phyloP scores from a whole-genome alignment of 2,113 vertebrate genomes.

The Tylochromis polylepis region DNA sequence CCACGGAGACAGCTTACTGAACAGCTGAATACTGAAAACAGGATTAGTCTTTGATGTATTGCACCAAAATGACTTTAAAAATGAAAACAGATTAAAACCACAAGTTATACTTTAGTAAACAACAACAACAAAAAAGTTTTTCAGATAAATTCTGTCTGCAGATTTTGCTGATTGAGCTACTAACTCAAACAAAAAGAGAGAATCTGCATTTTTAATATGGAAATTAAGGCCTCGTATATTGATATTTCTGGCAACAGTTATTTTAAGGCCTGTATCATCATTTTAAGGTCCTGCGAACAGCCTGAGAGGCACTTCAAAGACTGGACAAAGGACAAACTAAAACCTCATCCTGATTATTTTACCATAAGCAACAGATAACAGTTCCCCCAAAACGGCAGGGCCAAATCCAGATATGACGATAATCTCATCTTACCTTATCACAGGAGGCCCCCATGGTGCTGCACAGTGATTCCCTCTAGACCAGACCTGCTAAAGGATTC shows the following conservation, averaged over 20 bases:
- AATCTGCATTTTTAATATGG: not conserved
- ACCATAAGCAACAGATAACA: not conserved
- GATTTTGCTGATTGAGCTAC: not conserved
- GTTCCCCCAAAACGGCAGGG: not conserved
- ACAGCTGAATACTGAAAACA: not conserved
- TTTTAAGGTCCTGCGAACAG: not conserved
- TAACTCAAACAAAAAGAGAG: not conserved
- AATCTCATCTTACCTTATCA: conserved; percentile 48
- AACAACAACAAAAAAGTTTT: accelerated
- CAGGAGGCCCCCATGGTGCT: conserved; percentile 47
- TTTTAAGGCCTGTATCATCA: not conserved
- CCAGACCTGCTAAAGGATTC: not conserved
- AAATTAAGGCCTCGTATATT: not conserved
- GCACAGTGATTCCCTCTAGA: not conserved
- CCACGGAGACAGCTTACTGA: not conserved
- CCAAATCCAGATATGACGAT: not conserved
- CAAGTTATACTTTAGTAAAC: not conserved
- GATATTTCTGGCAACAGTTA: accelerated
- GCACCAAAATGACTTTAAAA: not conserved
- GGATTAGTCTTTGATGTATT: not conserved
- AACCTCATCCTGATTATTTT: not conserved
- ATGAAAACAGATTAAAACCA: not conserved
- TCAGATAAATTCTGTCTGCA: not conserved
- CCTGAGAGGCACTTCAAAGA: not conserved
- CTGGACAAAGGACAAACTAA: not conserved